A percentile compares a stretch with the other conserved stretches of the same genome.
These are phyloP conservation scores for Norana najaformis DNA, from an alignment of 2,888 invertebrate species.

Conservation along the genomic window DNA sequence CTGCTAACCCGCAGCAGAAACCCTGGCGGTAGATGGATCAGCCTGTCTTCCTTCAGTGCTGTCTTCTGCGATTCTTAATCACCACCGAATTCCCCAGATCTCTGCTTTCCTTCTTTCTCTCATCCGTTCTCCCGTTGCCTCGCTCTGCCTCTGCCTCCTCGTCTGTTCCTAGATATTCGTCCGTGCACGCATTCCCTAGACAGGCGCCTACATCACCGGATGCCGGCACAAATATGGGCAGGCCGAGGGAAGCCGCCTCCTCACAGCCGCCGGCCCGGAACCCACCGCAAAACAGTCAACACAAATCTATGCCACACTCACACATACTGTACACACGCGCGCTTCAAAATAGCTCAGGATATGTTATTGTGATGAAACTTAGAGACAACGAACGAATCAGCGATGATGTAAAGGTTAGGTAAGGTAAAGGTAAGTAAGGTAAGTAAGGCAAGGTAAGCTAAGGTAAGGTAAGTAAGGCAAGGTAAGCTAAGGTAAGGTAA, in stretches of 20 bases:
- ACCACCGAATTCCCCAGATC: not conserved
- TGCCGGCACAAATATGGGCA: not conserved
- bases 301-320: not conserved
- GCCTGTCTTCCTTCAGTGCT: not conserved
- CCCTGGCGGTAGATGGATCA: not conserved
- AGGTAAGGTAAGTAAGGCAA: no score
- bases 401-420: not conserved
- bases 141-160: not conserved
- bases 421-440: not conserved
- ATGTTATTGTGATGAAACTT: not conserved
- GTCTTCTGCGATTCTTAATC: not conserved
- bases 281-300: not conserved
- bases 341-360: not conserved
- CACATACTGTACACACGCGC: not conserved
- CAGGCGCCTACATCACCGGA: not conserved
- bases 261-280: not conserved
- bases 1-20: not conserved
- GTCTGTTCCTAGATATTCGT: not conserved
- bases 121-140: not conserved
- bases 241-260: not conserved
- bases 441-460: no score
- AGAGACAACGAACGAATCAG: no score
- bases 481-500: no score
- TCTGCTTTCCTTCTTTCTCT: not conserved
- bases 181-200: not conserved